Evolutionary conservation across 2,113 vertebrate genomes (phyloP), one percentile per base, ranked within the genome.

Genomic region (Colius striatus): DNA sequence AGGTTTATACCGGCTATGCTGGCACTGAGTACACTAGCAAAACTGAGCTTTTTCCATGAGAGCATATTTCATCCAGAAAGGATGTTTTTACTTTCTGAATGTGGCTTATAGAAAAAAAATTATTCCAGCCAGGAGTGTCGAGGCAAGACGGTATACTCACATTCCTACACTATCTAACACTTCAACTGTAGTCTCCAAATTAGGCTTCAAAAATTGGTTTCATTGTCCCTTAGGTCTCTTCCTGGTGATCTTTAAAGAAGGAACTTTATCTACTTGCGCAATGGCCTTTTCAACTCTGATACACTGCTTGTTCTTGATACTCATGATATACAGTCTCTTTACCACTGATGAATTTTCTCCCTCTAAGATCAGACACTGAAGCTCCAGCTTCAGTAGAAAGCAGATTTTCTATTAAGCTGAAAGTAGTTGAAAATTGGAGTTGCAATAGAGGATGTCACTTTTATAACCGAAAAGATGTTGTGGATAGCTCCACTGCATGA

Each of bases 231-330:
- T 92, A 57, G 43, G 32, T 73, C 34, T 60, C 38, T 41, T 84
- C 53, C 74, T 77, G 41, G 60, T 86, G 67, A 85, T 88, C 68
- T 92, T 72, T 74, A 54, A 92, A 83, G 67, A 77, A 63, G 61
- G 55, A 84, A n/a, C 80, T 94, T 75, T 86, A 86, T 86, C 79
- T 85, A 23, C 63, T 29, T 95, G 66, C 85, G 81, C 81, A 91
- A 51, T 72, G 85, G 91, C 83, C 90, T 95, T 93, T 91, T 88
- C 94, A 88, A 94, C 53, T 32, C 55, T 20, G 11, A 25, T 50
- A 76, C 61, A 34, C 68, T 77, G 58, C 76, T 94, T 86, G 41
- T 78, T 92, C 89, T 84, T 92, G 84, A 90, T 55, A 72, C 48
- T 80, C 3, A 1, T 38, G 72, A 77, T 61, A 30, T 75, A 57